A percentile compares a stretch with the other conserved stretches of the same genome.
Conservation (phyloP, 2,888 invertebrate genomes). For the Drosophila pseudotakahashii region DNA sequence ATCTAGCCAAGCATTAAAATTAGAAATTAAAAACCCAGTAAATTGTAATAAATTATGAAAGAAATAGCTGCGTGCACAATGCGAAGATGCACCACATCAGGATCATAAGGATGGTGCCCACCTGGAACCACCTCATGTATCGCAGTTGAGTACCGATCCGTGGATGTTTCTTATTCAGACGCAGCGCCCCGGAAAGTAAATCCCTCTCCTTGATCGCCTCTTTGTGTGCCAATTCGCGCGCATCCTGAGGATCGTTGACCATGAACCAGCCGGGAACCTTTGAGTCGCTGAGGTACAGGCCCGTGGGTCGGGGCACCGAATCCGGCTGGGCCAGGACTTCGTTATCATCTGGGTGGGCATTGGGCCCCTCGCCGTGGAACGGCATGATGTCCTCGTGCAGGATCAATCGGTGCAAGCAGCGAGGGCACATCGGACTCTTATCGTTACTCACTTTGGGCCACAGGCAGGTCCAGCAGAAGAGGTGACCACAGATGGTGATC, state of each 20-base stretch:
- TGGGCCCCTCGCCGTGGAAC: constrained; percentile 49
- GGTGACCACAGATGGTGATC: constrained; percentile 62
- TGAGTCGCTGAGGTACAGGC: constrained; percentile 25
- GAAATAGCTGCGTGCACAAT: neutral
- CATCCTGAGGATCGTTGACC: constrained; percentile 3
- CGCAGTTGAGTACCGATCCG: neutral
- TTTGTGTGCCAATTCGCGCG: rapidly evolving
- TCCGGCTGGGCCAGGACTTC: constrained; percentile 40
- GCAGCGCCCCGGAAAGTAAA: neutral
- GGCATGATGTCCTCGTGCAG: constrained; percentile 64
- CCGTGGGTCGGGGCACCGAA: constrained; percentile 53
- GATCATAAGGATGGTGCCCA: neutral
- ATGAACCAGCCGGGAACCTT: constrained; percentile 44
- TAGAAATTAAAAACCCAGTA: neutral
- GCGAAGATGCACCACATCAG: neutral
- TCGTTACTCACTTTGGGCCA: constrained; percentile 36
- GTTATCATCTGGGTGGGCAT: neutral
- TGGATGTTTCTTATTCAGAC: neutral
- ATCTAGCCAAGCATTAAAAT: neutral
- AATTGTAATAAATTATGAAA: neutral
- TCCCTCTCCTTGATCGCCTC: neutral
- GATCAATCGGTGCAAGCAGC: constrained; percentile 31
- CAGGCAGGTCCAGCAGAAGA: constrained; percentile 64
- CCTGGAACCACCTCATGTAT: constrained; percentile 18
- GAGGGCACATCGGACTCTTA: constrained; percentile 31